Evolutionary conservation across 2,888 invertebrate species (phyloP).

Genomic region (Himalopsyche kuldschensis): DNA sequence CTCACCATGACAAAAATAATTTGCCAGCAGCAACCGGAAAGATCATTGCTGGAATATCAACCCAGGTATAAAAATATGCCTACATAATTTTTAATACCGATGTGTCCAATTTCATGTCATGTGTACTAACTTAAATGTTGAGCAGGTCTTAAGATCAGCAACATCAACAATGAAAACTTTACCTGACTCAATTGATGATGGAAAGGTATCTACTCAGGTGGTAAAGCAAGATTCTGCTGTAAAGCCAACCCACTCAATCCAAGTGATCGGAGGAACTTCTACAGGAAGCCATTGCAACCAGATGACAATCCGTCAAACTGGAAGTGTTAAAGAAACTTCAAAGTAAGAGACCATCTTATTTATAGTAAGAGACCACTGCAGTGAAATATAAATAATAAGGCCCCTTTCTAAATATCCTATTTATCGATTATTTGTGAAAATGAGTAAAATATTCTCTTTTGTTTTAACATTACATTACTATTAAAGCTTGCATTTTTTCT

Average conservation of each 20-base stretch:
- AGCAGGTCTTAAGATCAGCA: neutral
- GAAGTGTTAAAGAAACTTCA: slow-evolving; percentile 6
- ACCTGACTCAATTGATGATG: neutral
- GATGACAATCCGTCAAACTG: slow-evolving; percentile 31
- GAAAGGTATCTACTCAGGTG: neutral
- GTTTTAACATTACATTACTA: no score
- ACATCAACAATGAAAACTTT: neutral
- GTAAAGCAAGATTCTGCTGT: slow-evolving; percentile 11
- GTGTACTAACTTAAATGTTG: no score
- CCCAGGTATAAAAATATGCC: slow-evolving; percentile 14
- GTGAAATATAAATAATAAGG: no score
- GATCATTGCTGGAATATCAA: slow-evolving; percentile 31
- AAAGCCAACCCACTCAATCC: slow-evolving; percentile 35
- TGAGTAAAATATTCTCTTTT: no score
- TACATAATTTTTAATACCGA: no score
- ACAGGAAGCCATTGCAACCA: slow-evolving; percentile 37
- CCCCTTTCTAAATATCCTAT: no score
- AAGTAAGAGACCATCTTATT: neutral
- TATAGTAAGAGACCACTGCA: no score
- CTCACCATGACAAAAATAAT: slow-evolving; percentile 24
- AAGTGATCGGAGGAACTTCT: slow-evolving; percentile 35
- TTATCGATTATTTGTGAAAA: no score
- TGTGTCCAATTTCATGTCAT: no score
- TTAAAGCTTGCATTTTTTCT: no score
- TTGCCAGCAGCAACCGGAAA: slow-evolving; percentile 26